Evolutionary conservation across 2,113 vertebrate genomes (phyloP).

Genomic region (Raja brachyura): DNA sequence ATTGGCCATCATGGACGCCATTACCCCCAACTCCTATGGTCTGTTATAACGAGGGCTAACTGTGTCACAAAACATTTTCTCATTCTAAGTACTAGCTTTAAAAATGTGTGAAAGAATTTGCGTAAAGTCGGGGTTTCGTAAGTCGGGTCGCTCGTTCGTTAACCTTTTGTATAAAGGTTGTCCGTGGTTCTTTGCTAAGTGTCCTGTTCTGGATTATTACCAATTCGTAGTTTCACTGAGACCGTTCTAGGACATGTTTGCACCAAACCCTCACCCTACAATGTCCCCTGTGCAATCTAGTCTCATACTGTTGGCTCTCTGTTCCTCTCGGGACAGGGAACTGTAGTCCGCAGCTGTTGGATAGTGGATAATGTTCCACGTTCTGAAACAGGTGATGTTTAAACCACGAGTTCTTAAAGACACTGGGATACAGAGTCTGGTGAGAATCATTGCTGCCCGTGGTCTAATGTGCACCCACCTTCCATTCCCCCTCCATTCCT

Average conservation of each 20-base stretch:
- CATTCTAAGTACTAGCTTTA: too few species aligned
- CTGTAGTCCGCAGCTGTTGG: background rate
- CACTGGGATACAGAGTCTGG: background rate
- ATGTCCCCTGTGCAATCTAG: background rate
- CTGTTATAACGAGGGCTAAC: too few species aligned
- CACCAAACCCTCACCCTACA: background rate
- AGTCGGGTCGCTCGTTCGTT: too few species aligned
- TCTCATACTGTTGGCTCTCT: background rate
- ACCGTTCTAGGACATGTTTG: background rate
- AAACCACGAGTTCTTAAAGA: background rate
- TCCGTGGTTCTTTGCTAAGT: too few species aligned
- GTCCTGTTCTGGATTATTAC: background rate
- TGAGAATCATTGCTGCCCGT: background rate
- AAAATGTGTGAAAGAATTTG: too few species aligned
- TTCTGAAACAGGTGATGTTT: background rate
- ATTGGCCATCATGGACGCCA: too few species aligned
- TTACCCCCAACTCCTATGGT: too few species aligned
- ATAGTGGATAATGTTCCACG: background rate
- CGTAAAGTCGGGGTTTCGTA: too few species aligned
- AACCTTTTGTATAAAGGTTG: too few species aligned
- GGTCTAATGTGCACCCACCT: background rate
- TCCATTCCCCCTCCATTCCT: too few species aligned
- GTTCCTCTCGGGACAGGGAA: background rate
- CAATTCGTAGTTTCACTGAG: background rate
- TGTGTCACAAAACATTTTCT: too few species aligned